phyloP scores from a whole-genome alignment of 2,888 invertebrate genomes.

The Drosophila peninsularis region DNA sequence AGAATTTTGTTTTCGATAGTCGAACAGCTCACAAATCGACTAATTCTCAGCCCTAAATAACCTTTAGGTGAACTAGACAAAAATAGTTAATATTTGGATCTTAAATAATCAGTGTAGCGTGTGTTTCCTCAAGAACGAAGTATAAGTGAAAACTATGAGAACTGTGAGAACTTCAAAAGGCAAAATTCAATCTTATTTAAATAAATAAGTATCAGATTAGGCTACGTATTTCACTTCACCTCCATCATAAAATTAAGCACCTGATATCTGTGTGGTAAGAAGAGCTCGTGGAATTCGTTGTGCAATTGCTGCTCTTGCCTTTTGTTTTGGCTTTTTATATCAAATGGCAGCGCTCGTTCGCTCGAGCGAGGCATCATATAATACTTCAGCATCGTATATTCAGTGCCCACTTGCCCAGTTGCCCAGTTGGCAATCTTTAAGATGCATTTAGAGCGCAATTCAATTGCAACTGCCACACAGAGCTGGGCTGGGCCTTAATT shows the following conservation, averaged over 20 bases:
- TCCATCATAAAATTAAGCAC: background rate
- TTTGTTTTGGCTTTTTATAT: background rate
- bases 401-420: constrained; percentile 24
- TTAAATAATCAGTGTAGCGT: no score
- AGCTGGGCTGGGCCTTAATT: constrained; percentile 48
- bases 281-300: constrained; percentile 10
- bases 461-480: constrained; percentile 42
- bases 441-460: constrained; percentile 55
- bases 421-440: constrained; percentile 29
- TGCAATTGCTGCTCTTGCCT: constrained; percentile 5
- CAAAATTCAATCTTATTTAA: no score
- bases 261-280: background rate
- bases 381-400: constrained; percentile 28
- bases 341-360: background rate
- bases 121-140: no score
- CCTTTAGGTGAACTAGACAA: no score
- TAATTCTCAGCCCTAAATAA: no score
- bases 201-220: no score
- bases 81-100: no score
- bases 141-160: no score
- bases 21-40: no score
- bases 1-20: background rate
- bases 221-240: background rate
- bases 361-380: constrained; percentile 14
- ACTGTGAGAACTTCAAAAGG: no score